A percentile compares a stretch with the other conserved stretches of the same genome.
Conservation (phyloP, 35 echinoderm and acorn worm species). For the Diadema setosum region DNA sequence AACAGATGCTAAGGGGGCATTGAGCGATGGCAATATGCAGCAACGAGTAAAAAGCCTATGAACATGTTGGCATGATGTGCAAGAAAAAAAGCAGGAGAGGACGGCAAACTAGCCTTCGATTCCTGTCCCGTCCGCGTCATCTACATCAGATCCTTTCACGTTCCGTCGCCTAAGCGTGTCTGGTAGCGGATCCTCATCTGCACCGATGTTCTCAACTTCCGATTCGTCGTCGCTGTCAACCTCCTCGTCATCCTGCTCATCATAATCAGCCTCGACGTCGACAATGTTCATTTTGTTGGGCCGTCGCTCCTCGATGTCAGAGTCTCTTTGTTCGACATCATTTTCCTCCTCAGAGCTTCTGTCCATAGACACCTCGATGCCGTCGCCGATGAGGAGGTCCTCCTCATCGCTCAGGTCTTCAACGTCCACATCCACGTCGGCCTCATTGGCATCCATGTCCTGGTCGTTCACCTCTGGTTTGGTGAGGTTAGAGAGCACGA, state of each 20-base stretch:
- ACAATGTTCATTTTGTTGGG: not conserved
- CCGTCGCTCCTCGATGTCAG: not conserved
- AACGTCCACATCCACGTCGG: not conserved
- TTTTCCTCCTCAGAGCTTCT: not conserved
- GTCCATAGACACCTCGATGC: not conserved
- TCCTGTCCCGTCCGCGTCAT: not conserved
- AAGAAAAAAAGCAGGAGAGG: not conserved
- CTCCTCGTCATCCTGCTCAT: conserved; percentile 20
- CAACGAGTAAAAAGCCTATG: no score
- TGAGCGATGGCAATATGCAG: no score
- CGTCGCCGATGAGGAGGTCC: not conserved
- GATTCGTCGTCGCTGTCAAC: not conserved
- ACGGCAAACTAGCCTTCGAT: not conserved
- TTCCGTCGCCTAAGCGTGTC: not conserved
- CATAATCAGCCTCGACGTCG: not conserved
- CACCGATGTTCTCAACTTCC: not conserved
- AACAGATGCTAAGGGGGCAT: no score
- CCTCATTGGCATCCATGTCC: not conserved
- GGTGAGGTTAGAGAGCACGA: not conserved
- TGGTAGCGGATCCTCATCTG: not conserved
- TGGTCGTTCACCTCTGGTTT: not conserved
- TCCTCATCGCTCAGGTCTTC: conserved; percentile 16
- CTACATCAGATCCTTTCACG: not conserved
- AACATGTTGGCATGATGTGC: not conserved
- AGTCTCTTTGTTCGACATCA: not conserved